Base-by-base conservation (phyloP, 2,888 invertebrate genomes). In the Lumbricus terrestris region DNA sequence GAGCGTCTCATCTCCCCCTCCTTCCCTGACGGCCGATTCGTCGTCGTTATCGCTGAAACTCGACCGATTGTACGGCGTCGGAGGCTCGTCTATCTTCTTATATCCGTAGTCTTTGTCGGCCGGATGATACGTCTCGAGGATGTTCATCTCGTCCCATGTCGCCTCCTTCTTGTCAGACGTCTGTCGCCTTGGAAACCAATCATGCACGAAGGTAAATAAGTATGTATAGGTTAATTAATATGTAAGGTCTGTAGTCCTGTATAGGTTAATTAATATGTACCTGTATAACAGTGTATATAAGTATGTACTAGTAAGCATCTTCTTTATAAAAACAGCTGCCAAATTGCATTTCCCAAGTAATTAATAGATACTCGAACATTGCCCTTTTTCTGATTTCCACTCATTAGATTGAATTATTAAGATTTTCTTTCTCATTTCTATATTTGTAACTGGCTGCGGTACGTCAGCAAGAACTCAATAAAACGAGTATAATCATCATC, bases 101-200 rank as follows among this genome's bases (percentile, higher is more conserved):
- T 98, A 98, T 18, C 99, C 99, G 95, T 99, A 99, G 95, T 99
- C 99, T 96, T 99, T 99, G 95, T 98, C 98, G 37, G 97, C 96
- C 85, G 99, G 99, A 96, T 99, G 99, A 94, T 98, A 97, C 0
- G 99, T 99, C 93, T 98, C 98, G 93, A 99, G 96, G 92, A 99
- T 99, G 95, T 99, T 99, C 97, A 98, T 97, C 96, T 99, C 99
- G 95, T 99, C 99, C 95, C 95, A 95, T 92, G 94, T 94, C 90
- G 92, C 92, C 89, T 89, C 91, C 40, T 90, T 91, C n/a, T 90
- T 85, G 20, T 85, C 85, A 85, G 85, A 85, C 34, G 23, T 85
- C 37, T 85, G 35, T 85, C 37, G 34, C 37, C 85, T 85, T 35
- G n/a, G 69, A 69, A 69, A n/a, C n/a, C 69, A 69, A n/a, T 13